phyloP scores from a whole-genome alignment of 2,113 vertebrate species.

The Eublepharis macularius region DNA sequence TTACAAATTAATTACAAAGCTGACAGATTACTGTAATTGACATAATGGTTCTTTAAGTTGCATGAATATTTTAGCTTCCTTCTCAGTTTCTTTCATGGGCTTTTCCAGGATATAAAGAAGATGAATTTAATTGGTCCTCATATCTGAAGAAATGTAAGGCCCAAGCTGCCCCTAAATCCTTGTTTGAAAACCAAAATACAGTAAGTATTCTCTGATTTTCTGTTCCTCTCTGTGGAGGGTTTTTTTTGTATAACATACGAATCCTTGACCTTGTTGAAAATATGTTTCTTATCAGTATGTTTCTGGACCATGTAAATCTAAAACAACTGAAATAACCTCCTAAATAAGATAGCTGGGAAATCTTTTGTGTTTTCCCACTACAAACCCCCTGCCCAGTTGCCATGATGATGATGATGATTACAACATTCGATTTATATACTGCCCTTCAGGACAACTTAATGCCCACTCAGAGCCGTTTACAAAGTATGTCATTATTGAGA shows the following conservation, averaged over 20 bases:
- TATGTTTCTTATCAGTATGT: neutral
- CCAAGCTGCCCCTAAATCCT: slow-evolving; percentile 85
- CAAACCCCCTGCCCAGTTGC: neutral
- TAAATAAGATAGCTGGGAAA: neutral
- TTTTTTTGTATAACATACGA: neutral
- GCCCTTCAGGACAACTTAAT: too few relatives aligned
- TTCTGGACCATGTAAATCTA: neutral
- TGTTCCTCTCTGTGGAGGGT: neutral
- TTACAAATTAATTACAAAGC: neutral
- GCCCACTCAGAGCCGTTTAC: too few relatives aligned
- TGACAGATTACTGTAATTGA: neutral
- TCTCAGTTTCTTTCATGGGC: slow-evolving; percentile 14
- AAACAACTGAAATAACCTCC: neutral
- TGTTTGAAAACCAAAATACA: slow-evolving; percentile 88
- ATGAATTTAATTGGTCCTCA: slow-evolving; percentile 85
- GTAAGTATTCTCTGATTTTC: slow-evolving; percentile 68
- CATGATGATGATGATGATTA: too few relatives aligned
- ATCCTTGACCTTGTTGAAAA: neutral
- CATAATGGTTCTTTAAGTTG: neutral
- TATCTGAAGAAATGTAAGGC: slow-evolving; percentile 85
- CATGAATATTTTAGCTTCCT: neutral
- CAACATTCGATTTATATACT: too few relatives aligned
- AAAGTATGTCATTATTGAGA: too few relatives aligned
- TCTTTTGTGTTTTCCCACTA: neutral
- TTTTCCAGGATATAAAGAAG: slow-evolving; percentile 81